phyloP scores from a whole-genome alignment of 2,797 vertebrate genomes.

The Oreochromis mossambicus region DNA sequence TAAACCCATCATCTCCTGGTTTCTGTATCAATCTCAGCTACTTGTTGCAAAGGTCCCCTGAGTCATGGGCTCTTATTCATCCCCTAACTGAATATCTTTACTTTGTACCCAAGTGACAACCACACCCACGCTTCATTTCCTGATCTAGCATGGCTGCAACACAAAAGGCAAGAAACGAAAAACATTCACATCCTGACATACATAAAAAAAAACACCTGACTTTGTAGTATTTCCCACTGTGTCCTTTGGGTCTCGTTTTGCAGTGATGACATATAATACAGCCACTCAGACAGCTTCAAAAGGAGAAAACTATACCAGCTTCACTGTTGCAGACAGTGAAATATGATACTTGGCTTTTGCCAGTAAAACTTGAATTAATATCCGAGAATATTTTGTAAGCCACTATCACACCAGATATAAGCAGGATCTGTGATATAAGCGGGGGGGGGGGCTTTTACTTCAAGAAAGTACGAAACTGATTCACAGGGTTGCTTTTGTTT shows the following conservation, averaged over 20 bases:
- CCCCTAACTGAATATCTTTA: neutral
- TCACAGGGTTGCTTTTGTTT: neutral
- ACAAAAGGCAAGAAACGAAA: neutral
- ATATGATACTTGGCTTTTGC: neutral
- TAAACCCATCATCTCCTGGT: neutral
- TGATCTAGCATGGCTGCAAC: neutral
- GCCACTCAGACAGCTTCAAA: neutral
- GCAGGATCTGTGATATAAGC: neutral
- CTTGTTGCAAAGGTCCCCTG: neutral
- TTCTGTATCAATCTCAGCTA: neutral
- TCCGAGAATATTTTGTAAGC: neutral
- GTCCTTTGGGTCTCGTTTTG: neutral
- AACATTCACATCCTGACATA: neutral
- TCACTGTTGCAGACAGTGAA: neutral
- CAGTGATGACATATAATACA: neutral
- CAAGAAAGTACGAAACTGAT: neutral
- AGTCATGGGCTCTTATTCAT: neutral
- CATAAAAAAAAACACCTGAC: neutral
- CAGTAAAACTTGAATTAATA: neutral
- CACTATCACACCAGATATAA: neutral
- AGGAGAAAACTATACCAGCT: neutral
- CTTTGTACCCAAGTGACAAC: neutral
- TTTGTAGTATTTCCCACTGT: neutral
- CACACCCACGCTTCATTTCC: neutral
- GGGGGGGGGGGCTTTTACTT: neutral